Percentiles rank a stretch among this genome's conserved stretches.
Conservation (phyloP, 1,140 invertebrate species). For the Pristionchus pacificus region DNA sequence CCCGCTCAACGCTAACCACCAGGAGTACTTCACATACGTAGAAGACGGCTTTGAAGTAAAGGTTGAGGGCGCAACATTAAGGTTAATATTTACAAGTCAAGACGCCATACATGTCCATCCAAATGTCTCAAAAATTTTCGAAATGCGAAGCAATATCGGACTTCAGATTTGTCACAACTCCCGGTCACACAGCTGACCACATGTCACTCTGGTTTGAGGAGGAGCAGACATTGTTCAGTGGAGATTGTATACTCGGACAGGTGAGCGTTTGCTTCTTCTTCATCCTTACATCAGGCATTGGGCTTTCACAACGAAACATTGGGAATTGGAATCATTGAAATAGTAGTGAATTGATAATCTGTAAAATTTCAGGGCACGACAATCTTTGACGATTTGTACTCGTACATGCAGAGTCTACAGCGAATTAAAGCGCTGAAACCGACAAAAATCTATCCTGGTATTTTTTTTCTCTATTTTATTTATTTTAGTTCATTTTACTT, state of each 20-base stretch:
- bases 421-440: conserved; percentile 74
- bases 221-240: conserved; percentile 76
- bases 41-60: conserved; percentile 73
- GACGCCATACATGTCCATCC: conserved; percentile 24
- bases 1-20: conserved; percentile 48
- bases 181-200: conserved; percentile 93
- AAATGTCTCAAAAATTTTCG: no score
- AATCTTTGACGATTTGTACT: conserved; percentile 71
- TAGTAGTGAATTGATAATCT: no score
- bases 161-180: conserved; percentile 80
- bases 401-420: conserved; percentile 82
- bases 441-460: conserved; percentile 75
- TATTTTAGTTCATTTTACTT: no score
- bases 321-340: neutral
- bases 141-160: no score
- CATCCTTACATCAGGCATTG: no score
- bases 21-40: conserved; percentile 65
- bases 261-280: conserved; percentile 56
- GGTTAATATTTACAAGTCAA: conserved; percentile 49
- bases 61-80: conserved; percentile 80
- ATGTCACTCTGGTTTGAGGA: conserved; percentile 74
- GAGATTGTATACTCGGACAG: conserved; percentile 68
- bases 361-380: conserved; percentile 71
- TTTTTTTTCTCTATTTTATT: no score
- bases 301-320: no score